Base-by-base conservation (phyloP, 2,797 vertebrate genomes). In the Aeoliscus strigatus region DNA sequence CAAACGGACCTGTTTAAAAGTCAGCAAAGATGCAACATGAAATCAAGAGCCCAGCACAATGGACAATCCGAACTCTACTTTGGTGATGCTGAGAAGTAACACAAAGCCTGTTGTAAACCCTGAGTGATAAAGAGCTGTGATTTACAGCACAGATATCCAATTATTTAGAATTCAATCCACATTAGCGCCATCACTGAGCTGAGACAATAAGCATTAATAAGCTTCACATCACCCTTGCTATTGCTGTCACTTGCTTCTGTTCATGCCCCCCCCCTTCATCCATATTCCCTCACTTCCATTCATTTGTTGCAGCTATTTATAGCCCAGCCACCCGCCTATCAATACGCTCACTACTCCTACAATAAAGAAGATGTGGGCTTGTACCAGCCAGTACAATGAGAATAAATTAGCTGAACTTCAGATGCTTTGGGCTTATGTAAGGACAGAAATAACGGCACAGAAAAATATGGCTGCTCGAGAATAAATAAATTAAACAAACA, bases 311-410 rank as follows among this genome's bases (percentile, higher is more conserved):
- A 45, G 75, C 74, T 84, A 87, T 84, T 84, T 86, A 83, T 80
- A 82, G 73, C 71, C 14, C 34, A 14, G 54, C 50, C 62, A 76
- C 70, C 54, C 53, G 47, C 73, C 69, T 66, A 84, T 82, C 80
- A 75, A 81, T 84, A 84, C 76, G 81, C 77, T 86, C 72, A 81
- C 73, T 75, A 80, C 73, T 72, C 73, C 58, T 31, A 54, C 59
- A 76, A 78, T 64, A 69, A 66, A 64, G 62, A 74, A 59, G 59
- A 77, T 47, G 81, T 76, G 66, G 73, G 77, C 54, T 70, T 64
- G 54, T 55, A 36, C 25, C 55, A 73, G 63, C 51, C 51, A 44
- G 36, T 15, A 29, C 58, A 56, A 72, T 68, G 59, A 74, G 47
- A 64, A 71, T 62, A 70, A 79, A 75, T 70, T 46, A 63, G 62